phyloP scores from a whole-genome alignment of 2,113 vertebrate species.

The Cyanoliseus patagonus region DNA sequence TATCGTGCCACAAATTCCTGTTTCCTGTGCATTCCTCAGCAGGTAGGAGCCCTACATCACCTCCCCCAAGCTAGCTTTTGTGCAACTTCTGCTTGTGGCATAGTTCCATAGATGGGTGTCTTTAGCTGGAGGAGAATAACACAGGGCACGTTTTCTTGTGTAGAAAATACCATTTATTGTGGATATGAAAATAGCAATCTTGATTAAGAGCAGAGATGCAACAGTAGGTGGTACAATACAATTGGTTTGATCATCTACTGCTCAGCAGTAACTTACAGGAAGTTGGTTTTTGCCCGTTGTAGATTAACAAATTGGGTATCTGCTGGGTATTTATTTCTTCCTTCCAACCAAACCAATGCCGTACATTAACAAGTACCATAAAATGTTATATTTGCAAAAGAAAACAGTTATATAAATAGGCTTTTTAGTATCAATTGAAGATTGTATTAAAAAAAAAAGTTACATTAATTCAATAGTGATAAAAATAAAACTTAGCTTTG shows the following conservation, averaged over 20 bases:
- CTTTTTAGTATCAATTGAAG: constrained; percentile 64
- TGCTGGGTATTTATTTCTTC: constrained; percentile 4
- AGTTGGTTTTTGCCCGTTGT: background rate
- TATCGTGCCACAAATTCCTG: background rate
- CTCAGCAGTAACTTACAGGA: constrained; percentile 41
- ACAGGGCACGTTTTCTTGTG: background rate
- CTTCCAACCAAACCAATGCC: constrained; percentile 39
- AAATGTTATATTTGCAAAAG: constrained; percentile 65
- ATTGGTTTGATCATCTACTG: constrained; percentile 35
- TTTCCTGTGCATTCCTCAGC: accelerated
- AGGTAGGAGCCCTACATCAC: background rate
- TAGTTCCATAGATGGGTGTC: background rate
- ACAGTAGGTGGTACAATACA: background rate
- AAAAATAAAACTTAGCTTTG: constrained; percentile 73
- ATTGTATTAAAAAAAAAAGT: constrained; percentile 58
- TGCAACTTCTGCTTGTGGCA: background rate
- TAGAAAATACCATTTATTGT: constrained; percentile 72
- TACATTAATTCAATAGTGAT: constrained; percentile 57
- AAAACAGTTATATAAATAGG: constrained; percentile 66
- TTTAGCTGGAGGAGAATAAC: background rate
- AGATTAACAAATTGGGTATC: background rate
- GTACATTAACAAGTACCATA: constrained; percentile 46
- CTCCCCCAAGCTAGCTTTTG: background rate
- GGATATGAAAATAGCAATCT: constrained; percentile 73
- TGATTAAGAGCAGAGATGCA: constrained; percentile 54